A percentile compares a stretch with the other conserved stretches of the same genome.
Conservation (phyloP, 2,113 vertebrate species). For the Grantiella picta region DNA sequence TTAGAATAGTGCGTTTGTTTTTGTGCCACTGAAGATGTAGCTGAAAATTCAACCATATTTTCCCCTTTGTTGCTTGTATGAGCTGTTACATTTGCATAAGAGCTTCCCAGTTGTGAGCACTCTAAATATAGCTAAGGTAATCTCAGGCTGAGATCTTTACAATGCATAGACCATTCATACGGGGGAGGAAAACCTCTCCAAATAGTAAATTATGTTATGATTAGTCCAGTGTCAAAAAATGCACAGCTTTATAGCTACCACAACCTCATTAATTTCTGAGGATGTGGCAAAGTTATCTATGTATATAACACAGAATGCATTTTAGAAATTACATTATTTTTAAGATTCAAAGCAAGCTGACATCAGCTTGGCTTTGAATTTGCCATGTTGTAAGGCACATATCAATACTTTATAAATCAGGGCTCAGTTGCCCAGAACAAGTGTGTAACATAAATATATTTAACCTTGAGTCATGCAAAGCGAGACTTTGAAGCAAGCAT, state of each 20-base stretch:
- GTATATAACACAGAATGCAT: neutral
- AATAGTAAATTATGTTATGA: neutral
- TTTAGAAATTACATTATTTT: neutral
- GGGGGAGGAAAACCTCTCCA: neutral
- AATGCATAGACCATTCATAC: neutral
- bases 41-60: neutral
- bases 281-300: neutral
- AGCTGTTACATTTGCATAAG: neutral
- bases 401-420: slow-evolving; percentile 28
- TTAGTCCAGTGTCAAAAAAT: neutral
- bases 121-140: neutral
- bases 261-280: neutral
- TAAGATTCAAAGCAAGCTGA: neutral
- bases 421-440: neutral
- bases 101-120: neutral
- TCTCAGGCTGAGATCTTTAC: neutral
- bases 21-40: neutral
- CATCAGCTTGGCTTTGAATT: neutral
- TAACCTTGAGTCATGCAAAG: slow-evolving; percentile 49
- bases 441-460: slow-evolving; percentile 7
- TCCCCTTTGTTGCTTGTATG: neutral
- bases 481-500: neutral
- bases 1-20: neutral
- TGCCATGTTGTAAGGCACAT: neutral
- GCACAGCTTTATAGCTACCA: neutral